phyloP scores from a whole-genome alignment of 1,140 invertebrate species.

The Delia radicum region DNA sequence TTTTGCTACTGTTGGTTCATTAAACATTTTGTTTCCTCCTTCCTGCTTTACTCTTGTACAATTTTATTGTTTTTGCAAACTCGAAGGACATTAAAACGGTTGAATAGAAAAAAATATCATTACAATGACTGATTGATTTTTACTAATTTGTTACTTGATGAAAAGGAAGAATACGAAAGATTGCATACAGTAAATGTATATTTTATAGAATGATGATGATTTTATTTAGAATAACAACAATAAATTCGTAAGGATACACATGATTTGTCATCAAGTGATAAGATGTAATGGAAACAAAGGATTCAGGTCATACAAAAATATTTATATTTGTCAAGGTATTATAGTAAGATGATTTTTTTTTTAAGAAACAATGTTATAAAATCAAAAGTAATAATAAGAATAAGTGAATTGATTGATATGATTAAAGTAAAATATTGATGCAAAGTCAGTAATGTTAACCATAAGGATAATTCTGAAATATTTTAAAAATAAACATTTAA shows the following conservation, averaged over 20 bases:
- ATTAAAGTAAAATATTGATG: background rate
- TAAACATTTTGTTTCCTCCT: background rate
- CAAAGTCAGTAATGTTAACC: too few species aligned
- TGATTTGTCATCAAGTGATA: background rate
- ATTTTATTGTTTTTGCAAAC: background rate
- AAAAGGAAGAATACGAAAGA: too few species aligned
- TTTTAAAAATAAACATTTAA: too few species aligned
- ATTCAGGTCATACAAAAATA: conserved; percentile 1
- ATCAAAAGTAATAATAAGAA: background rate
- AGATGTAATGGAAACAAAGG: background rate
- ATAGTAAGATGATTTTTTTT: background rate
- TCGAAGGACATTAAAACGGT: background rate
- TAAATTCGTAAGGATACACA: background rate
- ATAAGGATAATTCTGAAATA: too few species aligned
- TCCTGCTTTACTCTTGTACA: background rate
- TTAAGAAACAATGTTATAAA: background rate
- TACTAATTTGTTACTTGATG: background rate
- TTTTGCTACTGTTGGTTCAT: background rate
- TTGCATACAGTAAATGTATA: background rate
- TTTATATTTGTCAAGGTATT: background rate
- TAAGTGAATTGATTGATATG: background rate
- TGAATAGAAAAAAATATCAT: background rate
- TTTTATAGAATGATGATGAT: background rate
- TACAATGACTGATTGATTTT: conserved; percentile 1
- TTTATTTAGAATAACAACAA: background rate